These are phyloP conservation scores for Apodemus agrarius DNA, from an alignment of 2,797 vertebrate species.

Conservation along the genomic window DNA sequence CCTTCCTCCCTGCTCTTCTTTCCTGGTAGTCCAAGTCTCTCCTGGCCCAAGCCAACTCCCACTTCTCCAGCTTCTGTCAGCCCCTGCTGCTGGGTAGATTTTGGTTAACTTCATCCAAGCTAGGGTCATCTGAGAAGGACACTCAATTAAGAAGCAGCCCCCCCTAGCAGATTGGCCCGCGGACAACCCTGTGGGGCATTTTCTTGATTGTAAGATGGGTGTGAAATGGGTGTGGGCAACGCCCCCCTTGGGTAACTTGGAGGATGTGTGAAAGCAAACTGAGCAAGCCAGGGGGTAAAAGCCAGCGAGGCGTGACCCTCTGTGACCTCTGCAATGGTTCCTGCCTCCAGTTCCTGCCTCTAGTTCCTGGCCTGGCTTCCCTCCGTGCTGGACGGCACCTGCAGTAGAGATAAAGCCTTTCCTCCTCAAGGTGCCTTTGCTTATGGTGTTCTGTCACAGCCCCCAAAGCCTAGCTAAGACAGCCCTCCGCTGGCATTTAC, in stretches of 20 bases:
- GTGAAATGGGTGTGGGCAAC: too few species aligned
- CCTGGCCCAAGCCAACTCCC: neutral
- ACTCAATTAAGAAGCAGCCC: neutral
- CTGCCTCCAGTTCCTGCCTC: neutral
- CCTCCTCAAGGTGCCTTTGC: neutral
- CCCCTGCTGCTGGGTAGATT: neutral
- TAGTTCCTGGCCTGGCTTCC: neutral
- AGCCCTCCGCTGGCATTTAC: neutral
- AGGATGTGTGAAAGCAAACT: neutral
- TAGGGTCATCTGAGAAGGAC: neutral
- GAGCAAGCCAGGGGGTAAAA: neutral
- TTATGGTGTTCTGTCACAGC: neutral
- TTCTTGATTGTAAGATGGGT: too few species aligned
- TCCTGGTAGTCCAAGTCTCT: neutral
- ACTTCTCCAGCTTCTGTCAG: neutral
- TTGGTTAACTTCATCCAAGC: neutral
- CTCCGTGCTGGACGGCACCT: neutral
- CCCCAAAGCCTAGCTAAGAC: neutral
- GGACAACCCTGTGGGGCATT: neutral
- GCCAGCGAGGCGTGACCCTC: neutral
- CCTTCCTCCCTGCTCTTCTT: neutral
- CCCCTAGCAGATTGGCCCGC: neutral
- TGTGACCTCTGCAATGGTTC: neutral
- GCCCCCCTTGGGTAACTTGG: neutral
- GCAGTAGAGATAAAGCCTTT: neutral